phyloP scores from a whole-genome alignment of 2,888 invertebrate species.

The Oligia fasciuncula region DNA sequence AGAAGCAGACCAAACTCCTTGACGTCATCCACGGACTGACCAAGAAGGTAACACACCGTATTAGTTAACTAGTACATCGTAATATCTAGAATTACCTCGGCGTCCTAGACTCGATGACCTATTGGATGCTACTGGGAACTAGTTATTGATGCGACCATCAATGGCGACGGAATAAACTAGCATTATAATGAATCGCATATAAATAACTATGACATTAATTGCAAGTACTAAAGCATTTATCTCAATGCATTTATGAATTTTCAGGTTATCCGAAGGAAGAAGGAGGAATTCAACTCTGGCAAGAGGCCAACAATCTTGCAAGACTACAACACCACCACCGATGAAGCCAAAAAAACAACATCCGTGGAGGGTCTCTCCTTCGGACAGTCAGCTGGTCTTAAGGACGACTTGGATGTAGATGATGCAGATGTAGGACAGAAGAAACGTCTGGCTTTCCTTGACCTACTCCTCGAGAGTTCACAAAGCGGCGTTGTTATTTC shows the following conservation, averaged over 20 bases:
- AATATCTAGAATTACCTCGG: constrained; percentile 14
- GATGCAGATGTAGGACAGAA: constrained; percentile 94
- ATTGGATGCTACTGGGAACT: constrained; percentile 51
- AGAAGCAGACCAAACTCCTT: constrained; percentile 93
- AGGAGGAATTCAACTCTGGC: constrained; percentile 92
- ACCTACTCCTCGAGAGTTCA: constrained; percentile 94
- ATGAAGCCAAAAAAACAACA: constrained; percentile 76
- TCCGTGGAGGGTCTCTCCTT: constrained; percentile 92
- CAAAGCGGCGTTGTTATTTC: constrained; percentile 93
- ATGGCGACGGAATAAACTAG: constrained; percentile 55
- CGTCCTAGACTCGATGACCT: constrained; percentile 51
- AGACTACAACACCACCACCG: constrained; percentile 70
- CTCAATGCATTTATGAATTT: constrained; percentile 29
- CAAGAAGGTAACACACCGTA: constrained; percentile 90
- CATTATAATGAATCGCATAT: constrained; percentile 47
- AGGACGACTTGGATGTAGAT: constrained; percentile 95
- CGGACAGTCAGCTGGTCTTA: constrained; percentile 93
- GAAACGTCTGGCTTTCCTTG: constrained; percentile 96
- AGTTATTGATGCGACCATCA: constrained; percentile 45
- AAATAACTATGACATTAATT: constrained; percentile 26
- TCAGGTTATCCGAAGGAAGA: constrained; percentile 93
- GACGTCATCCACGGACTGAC: constrained; percentile 95
- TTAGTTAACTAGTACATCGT: not conserved
- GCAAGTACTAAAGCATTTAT: not conserved
- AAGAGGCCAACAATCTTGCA: constrained; percentile 85